Evolutionary conservation across 2,888 invertebrate species (phyloP), one percentile per base, ranked within the genome.

Genomic region (Rhingia rostrata): DNA sequence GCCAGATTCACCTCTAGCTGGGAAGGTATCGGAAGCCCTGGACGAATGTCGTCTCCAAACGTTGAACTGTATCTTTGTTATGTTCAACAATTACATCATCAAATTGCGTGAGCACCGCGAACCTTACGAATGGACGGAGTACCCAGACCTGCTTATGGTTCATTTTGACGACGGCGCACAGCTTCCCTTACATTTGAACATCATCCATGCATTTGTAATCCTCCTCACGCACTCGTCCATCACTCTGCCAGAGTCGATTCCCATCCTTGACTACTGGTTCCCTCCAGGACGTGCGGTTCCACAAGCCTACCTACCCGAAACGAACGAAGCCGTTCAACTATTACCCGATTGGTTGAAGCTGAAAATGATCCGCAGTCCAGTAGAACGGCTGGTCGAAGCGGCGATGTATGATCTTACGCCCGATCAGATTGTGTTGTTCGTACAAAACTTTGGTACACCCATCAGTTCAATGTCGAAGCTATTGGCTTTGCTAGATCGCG

Each of bases 401-500:
- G 98, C 97, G 0, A 93, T 98, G 37, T 93, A 95, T 64, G 97
- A 96, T 87, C 92, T 98, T 82, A 96, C 97, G 64, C 96, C 97
- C 0, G 94, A 95, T 70, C 98, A 98, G 90, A 93, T 98, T 66
- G 96, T 98, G 6, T 92, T 98, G 7, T 98, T 98, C 91, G 97
- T 98, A 67, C 98, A 98, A 92, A 98, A 97, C 12, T 99, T 98
- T 91, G 99, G 98, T 32, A 97, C 98, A 89, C 98, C 98, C 0
- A 96, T 97, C 0, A 93, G 94, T 66, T 96, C 97, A 0, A 97
- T 97, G 95, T 96, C 96, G 92, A 95, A 96, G 73, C 91, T 97
- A 33, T 92, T 97, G 81, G 93, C 93, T 41, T 95, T 96, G 35
- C 92, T 98, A 82, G 98, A 98, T 92, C 93, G 93, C 73, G 97